Evolutionary conservation across 2,888 invertebrate species (phyloP).

Genomic region (Deilephila elpenor): DNA sequence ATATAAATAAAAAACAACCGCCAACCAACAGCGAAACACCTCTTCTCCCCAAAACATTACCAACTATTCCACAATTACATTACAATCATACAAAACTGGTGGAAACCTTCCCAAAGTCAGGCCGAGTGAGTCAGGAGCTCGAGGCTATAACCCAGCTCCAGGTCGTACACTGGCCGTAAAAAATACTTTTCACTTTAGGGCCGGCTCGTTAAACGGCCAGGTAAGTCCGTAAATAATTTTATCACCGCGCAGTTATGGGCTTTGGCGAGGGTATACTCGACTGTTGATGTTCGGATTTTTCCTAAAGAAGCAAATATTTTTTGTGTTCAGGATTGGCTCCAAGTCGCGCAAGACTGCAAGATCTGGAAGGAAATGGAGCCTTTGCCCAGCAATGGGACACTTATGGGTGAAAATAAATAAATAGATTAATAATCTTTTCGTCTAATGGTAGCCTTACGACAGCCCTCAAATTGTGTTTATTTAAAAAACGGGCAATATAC

Average conservation of each 20-base stretch:
- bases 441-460: too few species aligned
- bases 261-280: constrained; percentile 5
- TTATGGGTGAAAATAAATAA: too few species aligned
- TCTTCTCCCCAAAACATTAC: background rate
- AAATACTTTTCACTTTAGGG: constrained; percentile 72
- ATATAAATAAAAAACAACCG: too few species aligned
- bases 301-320: background rate
- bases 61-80: background rate
- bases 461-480: too few species aligned
- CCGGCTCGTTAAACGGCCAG: constrained; percentile 63
- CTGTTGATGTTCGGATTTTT: background rate
- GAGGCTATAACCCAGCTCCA: constrained; percentile 35
- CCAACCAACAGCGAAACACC: too few species aligned
- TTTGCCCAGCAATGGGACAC: too few species aligned
- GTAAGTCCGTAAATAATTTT: constrained; percentile 74
- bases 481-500: too few species aligned
- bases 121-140: constrained; percentile 40
- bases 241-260: constrained; percentile 47
- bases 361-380: too few species aligned
- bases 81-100: background rate
- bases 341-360: too few species aligned
- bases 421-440: too few species aligned
- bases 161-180: constrained; percentile 65
- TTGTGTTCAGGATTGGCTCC: too few species aligned
- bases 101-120: constrained; percentile 28